Base-by-base conservation (phyloP, 2,888 invertebrate genomes). In the Digitonthophagus gazella region DNA sequence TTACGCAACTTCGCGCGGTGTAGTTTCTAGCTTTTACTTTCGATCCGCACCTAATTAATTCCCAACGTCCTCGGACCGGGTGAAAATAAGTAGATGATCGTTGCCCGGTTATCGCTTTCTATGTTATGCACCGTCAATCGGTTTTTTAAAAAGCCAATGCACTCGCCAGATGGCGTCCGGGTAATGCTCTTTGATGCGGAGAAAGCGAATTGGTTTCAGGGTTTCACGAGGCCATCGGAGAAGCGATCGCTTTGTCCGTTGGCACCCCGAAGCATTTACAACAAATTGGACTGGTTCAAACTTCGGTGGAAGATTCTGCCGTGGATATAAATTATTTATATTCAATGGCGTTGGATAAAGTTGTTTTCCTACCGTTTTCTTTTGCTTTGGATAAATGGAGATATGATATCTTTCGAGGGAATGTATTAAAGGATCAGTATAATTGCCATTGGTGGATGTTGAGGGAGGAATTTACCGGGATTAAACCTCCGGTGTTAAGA, bases 141-240 rank as follows among this genome's bases (percentile, higher is more conserved):
- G 28, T 44, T 44, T 44, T 44, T 6, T 11, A 44, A 44, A 44
- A 44, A 44, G 28, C 11, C 28, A 44, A 44, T 44, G 28, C 28
- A 44, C 28, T 44, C 28, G 28, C 28, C 28, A 44, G 28, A 44
- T 44, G 28, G 28, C 28, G 28, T 44, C 28, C 28, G 28, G 28
- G 28, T 44, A 44, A 44, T 44, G 28, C 6, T 44, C 28, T 2
- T 8, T 11, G 28, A 44, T 44, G 28, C 11, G 11, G 28, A 44
- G 28, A 44, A 44, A 44, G 28, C 28, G 28, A 44, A 44, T 44
- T 44, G 15, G 3, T 58, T 58, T n/a, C 84, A 90, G 96, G 95
- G 74, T 96, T 97, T 80, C 96, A 97, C 80, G 96, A 97, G 83
- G 96, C 96, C 0, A 88, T 96, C 14, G 96, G 96, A 0, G 96